phyloP scores from a whole-genome alignment of 2,113 vertebrate species.

The Perccottus glenii region DNA sequence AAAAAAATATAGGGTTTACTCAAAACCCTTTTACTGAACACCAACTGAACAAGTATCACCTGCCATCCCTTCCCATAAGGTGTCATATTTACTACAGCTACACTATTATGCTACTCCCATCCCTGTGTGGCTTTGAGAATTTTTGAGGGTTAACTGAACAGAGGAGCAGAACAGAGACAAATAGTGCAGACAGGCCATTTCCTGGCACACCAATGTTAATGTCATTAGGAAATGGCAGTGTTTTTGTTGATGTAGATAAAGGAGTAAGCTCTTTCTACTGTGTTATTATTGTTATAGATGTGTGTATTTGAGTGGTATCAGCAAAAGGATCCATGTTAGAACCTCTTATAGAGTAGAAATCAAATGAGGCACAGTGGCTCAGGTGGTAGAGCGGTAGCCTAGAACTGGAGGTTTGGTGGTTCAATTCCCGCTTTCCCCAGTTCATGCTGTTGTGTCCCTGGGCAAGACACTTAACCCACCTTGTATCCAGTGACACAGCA shows the following conservation, averaged over 20 bases:
- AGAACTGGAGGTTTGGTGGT: too few species aligned
- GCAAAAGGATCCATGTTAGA: constrained; percentile 1
- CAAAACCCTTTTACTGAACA: not conserved
- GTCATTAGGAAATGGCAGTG: constrained; percentile 34
- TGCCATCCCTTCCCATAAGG: constrained; percentile 18
- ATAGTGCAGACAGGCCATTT: constrained; percentile 46
- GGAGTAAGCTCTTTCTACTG: constrained; percentile 34
- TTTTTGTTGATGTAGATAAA: constrained; percentile 37
- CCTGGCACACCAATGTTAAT: constrained; percentile 29
- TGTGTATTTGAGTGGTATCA: constrained; percentile 23
- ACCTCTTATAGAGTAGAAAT: not conserved
- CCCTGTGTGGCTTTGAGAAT: constrained; percentile 9
- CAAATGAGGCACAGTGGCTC: not conserved
- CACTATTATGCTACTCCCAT: not conserved
- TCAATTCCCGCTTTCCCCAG: too few species aligned
- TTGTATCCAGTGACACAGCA: too few species aligned
- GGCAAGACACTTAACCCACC: too few species aligned
- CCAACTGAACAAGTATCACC: not conserved
- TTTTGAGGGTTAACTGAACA: constrained; percentile 32
- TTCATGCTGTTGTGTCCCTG: too few species aligned
- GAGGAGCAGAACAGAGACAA: constrained; percentile 15
- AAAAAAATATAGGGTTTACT: constrained; percentile 3
- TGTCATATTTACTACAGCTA: constrained; percentile 12
- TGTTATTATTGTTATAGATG: constrained; percentile 21
- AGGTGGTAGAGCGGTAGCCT: too few species aligned